phyloP scores from a whole-genome alignment of 1,140 invertebrate genomes.

The Tetraneura akinire region DNA sequence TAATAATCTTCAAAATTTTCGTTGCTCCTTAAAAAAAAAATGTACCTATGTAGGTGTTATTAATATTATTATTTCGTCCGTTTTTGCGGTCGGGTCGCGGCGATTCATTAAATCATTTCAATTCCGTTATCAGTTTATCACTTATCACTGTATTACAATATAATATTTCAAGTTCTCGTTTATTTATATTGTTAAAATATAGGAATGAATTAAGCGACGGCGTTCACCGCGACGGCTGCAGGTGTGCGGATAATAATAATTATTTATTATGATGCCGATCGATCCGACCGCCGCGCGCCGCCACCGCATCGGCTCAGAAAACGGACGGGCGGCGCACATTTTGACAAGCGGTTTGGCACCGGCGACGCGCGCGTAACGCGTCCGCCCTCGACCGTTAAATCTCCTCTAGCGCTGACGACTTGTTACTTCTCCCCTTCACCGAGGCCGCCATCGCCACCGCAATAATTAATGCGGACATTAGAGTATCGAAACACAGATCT shows the following conservation, averaged over 20 bases:
- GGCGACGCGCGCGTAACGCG: neutral
- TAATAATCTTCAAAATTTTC: too few relatives aligned
- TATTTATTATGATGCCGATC: constrained; percentile 10
- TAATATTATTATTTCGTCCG: too few relatives aligned
- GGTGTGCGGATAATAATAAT: neutral
- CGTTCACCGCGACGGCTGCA: neutral
- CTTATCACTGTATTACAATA: too few relatives aligned
- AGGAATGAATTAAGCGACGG: neutral
- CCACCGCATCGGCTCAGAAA: neutral
- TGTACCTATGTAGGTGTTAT: too few relatives aligned
- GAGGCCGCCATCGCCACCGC: neutral
- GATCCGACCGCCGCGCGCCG: neutral
- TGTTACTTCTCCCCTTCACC: neutral
- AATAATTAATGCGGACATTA: constrained; percentile 26
- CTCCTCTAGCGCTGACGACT: constrained; percentile 28
- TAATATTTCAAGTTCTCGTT: too few relatives aligned
- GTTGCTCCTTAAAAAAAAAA: too few relatives aligned
- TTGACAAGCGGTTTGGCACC: constrained; percentile 24
- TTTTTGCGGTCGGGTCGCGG: too few relatives aligned
- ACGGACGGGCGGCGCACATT: neutral
- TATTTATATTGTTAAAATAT: neutral
- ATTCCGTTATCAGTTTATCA: too few relatives aligned
- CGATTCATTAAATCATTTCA: too few relatives aligned
- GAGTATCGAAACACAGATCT: too few relatives aligned
- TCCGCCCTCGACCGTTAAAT: neutral